Base-by-base conservation (phyloP, 2,113 vertebrate species). In the Limnothrissa miodon region DNA sequence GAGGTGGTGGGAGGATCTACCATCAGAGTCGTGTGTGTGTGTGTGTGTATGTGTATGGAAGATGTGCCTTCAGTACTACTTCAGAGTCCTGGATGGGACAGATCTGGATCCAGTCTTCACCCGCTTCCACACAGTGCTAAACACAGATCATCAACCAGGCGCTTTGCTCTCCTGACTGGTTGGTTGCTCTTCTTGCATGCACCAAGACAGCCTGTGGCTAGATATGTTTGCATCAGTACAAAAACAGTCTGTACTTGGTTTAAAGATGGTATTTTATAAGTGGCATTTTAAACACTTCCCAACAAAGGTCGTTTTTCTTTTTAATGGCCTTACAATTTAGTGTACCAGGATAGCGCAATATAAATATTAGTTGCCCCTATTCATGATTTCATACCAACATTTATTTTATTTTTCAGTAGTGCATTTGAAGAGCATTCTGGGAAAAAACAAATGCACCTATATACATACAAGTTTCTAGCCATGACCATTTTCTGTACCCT, bases 61-160 rank as follows among this genome's bases (percentile, higher is more conserved):
- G 80, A 81, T n/a, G 81, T 82, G 81, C 81, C 81, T 82, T 82
- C 21, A 19, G 19, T 56, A 23, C 51, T 56, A 4, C 6, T 42
- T 2, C 21, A 23, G 5, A 56, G 51, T 56, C 81, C 81, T 46
- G n/a, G 45, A 46, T 62, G 2, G 11, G 62, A 56, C 51, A 56
- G 19, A 56, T 23, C 21, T 4, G 21, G 51, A 56, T 19, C 19
- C 51, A 56, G 19, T 56, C 51, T 56, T 56, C 21, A 56, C 19
- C 51, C 51, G 19, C 51, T 56, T 56, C 51, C 19, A 17, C 21
- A 5, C 19, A 23, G 51, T 56, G 51, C 19, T 56, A 56, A 56
- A 56, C 19, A 5, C 23, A 56, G 23, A 23, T 56, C 51, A 56
- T 19, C 51, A 56, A 56, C 51, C 51, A 56, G 21, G 11, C 23